A percentile compares a stretch with the other conserved stretches of the same genome.
Conservation (phyloP, 2,888 invertebrate species). For the Drosophila longiperda region DNA sequence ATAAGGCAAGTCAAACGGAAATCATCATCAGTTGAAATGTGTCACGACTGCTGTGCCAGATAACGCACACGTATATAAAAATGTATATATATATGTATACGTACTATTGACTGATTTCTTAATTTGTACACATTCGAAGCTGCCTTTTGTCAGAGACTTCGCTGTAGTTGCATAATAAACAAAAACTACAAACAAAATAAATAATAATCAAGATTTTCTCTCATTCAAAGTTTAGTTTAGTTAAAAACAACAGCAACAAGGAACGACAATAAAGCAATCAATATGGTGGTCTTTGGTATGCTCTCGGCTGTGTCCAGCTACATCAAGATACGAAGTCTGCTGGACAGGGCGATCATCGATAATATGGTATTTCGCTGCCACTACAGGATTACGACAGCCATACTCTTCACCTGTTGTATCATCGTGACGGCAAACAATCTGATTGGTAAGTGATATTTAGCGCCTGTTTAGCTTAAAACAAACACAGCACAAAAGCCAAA, state of each 20-base stretch:
- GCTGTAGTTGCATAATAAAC: constrained; percentile 39
- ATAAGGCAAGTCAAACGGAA: constrained; percentile 66
- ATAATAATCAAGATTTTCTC: constrained; percentile 17
- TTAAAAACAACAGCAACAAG: constrained; percentile 44
- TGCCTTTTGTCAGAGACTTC: constrained; percentile 5
- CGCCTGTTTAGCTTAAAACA: constrained; percentile 25
- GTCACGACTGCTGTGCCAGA: constrained; percentile 62
- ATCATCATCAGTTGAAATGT: constrained; percentile 60
- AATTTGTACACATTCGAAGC: constrained; percentile 9
- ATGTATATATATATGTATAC: too few species aligned
- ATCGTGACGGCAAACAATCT: constrained; percentile 95
- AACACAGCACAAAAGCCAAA: background rate
- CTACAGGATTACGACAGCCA: constrained; percentile 94
- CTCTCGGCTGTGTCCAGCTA: constrained; percentile 95
- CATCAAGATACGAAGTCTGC: constrained; percentile 94
- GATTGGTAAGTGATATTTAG: constrained; percentile 89
- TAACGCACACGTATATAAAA: constrained; percentile 35
- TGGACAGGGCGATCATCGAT: constrained; percentile 95
- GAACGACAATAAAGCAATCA: constrained; percentile 41
- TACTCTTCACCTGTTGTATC: constrained; percentile 93
- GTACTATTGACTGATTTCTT: background rate
- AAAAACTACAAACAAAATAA: constrained; percentile 24
- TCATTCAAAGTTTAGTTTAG: constrained; percentile 52
- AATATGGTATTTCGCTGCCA: constrained; percentile 95
- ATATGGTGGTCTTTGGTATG: constrained; percentile 93